Percentiles rank a stretch among this genome's conserved stretches.
phyloP scores from a whole-genome alignment of 2,888 invertebrate genomes.

The Lasius fuliginosus region DNA sequence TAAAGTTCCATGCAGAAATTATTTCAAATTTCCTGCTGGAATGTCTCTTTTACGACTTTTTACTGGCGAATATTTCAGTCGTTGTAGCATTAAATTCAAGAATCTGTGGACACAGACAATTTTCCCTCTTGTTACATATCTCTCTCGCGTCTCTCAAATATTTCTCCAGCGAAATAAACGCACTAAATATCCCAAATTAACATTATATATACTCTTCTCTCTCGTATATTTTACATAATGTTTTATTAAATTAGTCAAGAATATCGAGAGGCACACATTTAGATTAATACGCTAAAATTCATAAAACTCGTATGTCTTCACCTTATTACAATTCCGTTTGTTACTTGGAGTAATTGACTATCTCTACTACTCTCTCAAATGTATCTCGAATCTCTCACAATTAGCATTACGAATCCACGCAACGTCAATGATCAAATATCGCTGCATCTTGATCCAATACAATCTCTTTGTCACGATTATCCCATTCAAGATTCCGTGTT shows the following conservation, averaged over 20 bases:
- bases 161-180: not conserved
- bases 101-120: constrained; percentile 8
- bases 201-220: not conserved
- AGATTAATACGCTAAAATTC: not conserved
- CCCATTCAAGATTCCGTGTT: constrained; percentile 39
- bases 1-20: constrained; percentile 30
- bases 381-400: not conserved
- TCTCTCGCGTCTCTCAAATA: not conserved
- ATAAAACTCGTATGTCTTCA: not conserved
- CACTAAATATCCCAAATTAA: not conserved
- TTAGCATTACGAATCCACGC: not conserved
- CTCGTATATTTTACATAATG: not conserved
- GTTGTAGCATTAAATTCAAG: constrained; percentile 4
- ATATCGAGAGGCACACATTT: not conserved
- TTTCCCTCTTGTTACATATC: not conserved
- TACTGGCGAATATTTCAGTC: constrained; percentile 28
- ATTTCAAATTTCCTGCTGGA: constrained; percentile 40
- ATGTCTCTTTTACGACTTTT: not conserved
- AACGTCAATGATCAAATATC: constrained; percentile 40
- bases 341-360: not conserved
- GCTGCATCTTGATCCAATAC: constrained; percentile 31
- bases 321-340: not conserved
- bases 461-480: constrained; percentile 47
- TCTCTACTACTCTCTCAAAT: not conserved
- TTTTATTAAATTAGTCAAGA: not conserved